These are phyloP conservation scores for Polymixis flavicincta DNA, from an alignment of 2,888 invertebrate genomes.

Conservation along the genomic window DNA sequence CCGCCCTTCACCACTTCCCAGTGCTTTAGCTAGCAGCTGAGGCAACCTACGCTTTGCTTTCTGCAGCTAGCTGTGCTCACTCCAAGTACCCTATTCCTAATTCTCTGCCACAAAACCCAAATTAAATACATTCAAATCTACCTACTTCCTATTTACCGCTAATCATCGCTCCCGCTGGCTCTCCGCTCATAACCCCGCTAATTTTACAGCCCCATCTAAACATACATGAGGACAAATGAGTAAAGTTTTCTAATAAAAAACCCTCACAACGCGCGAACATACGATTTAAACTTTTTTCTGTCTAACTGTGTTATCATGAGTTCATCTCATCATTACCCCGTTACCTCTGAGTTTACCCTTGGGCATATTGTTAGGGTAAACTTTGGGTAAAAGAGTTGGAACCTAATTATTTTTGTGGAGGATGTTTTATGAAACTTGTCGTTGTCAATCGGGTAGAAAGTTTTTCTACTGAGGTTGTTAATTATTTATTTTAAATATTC, in stretches of 20 bases:
- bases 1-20: too few species aligned
- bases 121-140: too few species aligned
- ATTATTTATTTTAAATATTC: conserved; percentile 16
- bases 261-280: conserved; percentile 54
- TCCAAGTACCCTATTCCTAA: too few species aligned
- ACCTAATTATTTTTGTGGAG: conserved; percentile 44
- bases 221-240: conserved; percentile 64
- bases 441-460: conserved; percentile 17
- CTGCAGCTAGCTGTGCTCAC: too few species aligned
- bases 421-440: conserved; percentile 36
- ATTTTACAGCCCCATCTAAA: conserved; percentile 35
- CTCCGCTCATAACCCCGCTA: neutral
- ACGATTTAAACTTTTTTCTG: conserved; percentile 64
- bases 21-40: too few species aligned
- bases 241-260: conserved; percentile 68
- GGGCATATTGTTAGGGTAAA: conserved; percentile 38
- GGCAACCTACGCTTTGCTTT: too few species aligned
- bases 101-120: too few species aligned
- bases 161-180: neutral
- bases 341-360: conserved; percentile 39
- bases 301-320: conserved; percentile 58
- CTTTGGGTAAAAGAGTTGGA: conserved; percentile 32
- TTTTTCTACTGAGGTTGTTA: neutral
- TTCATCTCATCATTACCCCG: conserved; percentile 45
- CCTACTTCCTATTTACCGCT: too few species aligned